Evolutionary conservation across 2,113 vertebrate genomes (phyloP).

Genomic region (Lathamus discolor): DNA sequence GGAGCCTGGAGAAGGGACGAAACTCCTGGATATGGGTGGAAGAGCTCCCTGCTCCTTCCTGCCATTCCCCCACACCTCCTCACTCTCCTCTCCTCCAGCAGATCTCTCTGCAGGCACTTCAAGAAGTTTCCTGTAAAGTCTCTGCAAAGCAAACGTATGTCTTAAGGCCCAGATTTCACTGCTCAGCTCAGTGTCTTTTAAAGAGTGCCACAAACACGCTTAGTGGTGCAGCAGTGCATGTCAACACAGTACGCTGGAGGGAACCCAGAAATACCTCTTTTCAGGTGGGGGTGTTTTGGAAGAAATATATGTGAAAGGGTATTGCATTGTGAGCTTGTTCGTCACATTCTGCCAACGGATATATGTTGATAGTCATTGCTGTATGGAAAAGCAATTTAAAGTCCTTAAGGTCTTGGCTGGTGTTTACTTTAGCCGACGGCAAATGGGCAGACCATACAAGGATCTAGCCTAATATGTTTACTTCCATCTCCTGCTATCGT

Average conservation of each 20-base stretch:
- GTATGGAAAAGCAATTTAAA: background rate
- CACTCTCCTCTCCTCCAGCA: background rate
- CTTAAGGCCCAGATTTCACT: background rate
- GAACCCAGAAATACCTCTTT: background rate
- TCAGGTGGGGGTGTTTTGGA: background rate
- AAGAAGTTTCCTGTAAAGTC: background rate
- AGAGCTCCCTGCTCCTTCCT: background rate
- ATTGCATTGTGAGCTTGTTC: background rate
- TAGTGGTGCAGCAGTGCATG: too few species aligned
- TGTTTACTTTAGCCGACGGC: background rate
- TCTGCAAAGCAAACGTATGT: background rate
- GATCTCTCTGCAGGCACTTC: background rate
- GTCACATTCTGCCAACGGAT: accelerated
- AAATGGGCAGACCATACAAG: background rate
- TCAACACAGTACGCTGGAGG: accelerated
- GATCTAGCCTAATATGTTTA: background rate
- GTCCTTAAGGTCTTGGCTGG: background rate
- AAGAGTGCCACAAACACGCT: background rate
- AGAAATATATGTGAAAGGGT: background rate
- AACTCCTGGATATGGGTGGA: background rate
- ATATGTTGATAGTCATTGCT: background rate
- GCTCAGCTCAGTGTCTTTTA: background rate
- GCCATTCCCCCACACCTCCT: background rate
- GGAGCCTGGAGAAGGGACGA: background rate
- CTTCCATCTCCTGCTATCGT: background rate